A percentile compares a stretch with the other conserved stretches of the same genome.
phyloP scores from a whole-genome alignment of 2,113 vertebrate species.

The Pollachius pollachius region DNA sequence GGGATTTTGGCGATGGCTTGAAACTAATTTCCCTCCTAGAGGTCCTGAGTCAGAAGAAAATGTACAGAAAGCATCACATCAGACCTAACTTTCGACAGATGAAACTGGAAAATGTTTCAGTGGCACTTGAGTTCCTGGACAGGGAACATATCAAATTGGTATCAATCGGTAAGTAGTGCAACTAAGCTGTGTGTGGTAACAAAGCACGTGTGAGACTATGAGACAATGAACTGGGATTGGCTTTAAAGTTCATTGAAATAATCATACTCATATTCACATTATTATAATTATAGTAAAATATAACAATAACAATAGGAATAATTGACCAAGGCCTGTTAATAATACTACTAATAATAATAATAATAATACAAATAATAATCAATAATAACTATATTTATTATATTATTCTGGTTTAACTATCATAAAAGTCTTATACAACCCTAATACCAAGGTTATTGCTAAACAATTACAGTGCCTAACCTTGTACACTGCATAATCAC shows the following conservation, averaged over 20 bases:
- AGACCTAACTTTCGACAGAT: slow-evolving; percentile 96
- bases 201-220: too few relatives aligned
- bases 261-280: too few relatives aligned
- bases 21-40: slow-evolving; percentile 90
- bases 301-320: not conserved
- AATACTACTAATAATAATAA: too few relatives aligned
- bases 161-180: slow-evolving; percentile 83
- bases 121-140: slow-evolving; percentile 93
- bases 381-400: too few relatives aligned
- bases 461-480: too few relatives aligned
- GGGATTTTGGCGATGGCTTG: slow-evolving; percentile 87
- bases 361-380: too few relatives aligned
- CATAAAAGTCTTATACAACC: too few relatives aligned
- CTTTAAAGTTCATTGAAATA: too few relatives aligned
- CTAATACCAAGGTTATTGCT: too few relatives aligned
- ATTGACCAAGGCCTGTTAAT: not conserved
- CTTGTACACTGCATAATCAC: too few relatives aligned
- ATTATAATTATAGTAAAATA: not conserved
- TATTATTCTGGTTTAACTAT: too few relatives aligned
- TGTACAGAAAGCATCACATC: slow-evolving; percentile 90
- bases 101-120: slow-evolving; percentile 95
- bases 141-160: slow-evolving; percentile 93
- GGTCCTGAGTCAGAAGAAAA: slow-evolving; percentile 94
- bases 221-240: too few relatives aligned
- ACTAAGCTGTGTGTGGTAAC: not conserved